Evolutionary conservation across 2,888 invertebrate species (phyloP).

Genomic region (Candidula unifasciata): DNA sequence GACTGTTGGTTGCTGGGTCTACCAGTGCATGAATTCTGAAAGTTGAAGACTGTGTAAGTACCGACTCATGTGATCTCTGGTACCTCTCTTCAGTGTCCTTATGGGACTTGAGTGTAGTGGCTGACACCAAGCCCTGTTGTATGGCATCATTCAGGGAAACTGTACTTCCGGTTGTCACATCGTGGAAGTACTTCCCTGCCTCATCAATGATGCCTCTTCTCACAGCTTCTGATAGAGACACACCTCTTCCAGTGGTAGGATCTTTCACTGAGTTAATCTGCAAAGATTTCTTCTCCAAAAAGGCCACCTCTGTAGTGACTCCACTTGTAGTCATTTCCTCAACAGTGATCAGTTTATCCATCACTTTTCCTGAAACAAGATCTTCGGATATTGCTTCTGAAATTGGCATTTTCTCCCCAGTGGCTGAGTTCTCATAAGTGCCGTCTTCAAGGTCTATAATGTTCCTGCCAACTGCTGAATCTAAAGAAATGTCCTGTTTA

Average conservation of each 20-base stretch:
- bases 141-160: slow-evolving; percentile 68
- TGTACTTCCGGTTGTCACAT: slow-evolving; percentile 61
- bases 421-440: slow-evolving; percentile 88
- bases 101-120: slow-evolving; percentile 50
- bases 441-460: slow-evolving; percentile 81
- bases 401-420: slow-evolving; percentile 88
- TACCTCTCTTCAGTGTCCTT: slow-evolving; percentile 59
- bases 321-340: slow-evolving; percentile 67
- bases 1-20: slow-evolving; percentile 87
- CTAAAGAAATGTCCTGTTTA: slow-evolving; percentile 60
- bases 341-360: slow-evolving; percentile 67
- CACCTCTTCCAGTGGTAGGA: slow-evolving; percentile 89
- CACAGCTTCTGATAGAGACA: slow-evolving; percentile 84
- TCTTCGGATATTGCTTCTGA: slow-evolving; percentile 90
- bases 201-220: slow-evolving; percentile 83
- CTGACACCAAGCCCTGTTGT: slow-evolving; percentile 52
- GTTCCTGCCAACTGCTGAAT: slow-evolving; percentile 66
- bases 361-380: slow-evolving; percentile 73
- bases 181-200: slow-evolving; percentile 62
- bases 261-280: slow-evolving; percentile 71
- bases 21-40: slow-evolving; percentile 80
- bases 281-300: slow-evolving; percentile 70
- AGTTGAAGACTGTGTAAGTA: slow-evolving; percentile 63
- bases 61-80: slow-evolving; percentile 57
- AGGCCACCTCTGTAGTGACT: slow-evolving; percentile 67